Conservation (phyloP, 2,113 vertebrate genomes). For the Sigmodon hispidus region DNA sequence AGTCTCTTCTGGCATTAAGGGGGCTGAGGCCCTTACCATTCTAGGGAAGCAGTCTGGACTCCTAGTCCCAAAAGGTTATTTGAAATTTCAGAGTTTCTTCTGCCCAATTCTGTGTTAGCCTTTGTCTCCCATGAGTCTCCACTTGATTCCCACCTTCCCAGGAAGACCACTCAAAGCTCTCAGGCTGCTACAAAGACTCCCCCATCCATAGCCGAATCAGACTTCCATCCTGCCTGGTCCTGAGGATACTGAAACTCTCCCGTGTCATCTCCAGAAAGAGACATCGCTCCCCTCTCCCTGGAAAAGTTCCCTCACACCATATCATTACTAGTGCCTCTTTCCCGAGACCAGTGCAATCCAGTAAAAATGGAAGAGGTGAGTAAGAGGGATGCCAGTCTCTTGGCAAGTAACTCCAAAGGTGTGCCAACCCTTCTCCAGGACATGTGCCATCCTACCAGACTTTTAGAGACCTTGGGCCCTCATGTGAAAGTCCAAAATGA, state of each 20-base stretch:
- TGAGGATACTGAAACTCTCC: not conserved
- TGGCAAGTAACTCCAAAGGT: too few relatives aligned
- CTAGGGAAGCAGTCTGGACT: not conserved
- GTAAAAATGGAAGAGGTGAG: not conserved
- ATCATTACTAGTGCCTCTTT: not conserved
- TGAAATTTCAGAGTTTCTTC: not conserved
- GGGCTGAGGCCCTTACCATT: not conserved
- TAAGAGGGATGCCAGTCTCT: not conserved
- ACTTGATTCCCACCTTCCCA: not conserved
- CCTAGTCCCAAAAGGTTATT: not conserved
- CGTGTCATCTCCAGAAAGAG: not conserved
- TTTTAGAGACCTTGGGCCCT: not conserved
- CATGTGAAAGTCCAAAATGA: accelerated
- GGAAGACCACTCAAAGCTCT: not conserved
- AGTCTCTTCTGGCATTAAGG: not conserved
- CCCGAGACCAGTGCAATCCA: not conserved
- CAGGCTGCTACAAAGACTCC: not conserved
- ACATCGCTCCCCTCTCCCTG: not conserved
- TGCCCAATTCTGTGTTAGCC: not conserved
- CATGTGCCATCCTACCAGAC: not conserved
- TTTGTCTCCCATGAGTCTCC: not conserved
- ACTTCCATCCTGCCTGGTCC: not conserved
- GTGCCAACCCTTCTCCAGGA: not conserved
- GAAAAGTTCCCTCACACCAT: not conserved
- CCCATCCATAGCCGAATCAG: not conserved